Base-by-base conservation (phyloP, 2,888 invertebrate genomes). In the Malthinus flaveolus region DNA sequence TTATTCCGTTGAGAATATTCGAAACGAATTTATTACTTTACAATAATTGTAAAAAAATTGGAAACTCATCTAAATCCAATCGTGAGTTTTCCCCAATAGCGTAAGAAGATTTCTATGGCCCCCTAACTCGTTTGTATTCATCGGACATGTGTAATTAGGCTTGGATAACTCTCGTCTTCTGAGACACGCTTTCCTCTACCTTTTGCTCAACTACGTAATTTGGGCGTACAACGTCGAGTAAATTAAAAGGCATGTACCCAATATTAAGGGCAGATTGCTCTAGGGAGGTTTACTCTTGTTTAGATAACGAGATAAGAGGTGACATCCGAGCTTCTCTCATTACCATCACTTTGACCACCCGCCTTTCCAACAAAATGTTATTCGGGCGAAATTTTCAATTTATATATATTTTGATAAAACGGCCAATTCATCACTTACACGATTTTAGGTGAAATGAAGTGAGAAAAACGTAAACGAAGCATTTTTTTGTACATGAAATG, bases 271-370 rank as follows among this genome's bases (percentile, higher is more conserved):
- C 49, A 49, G 56, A 74, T 73, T 73, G 71, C 73, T 70, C 71
- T 35, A 66, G 67, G 73, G 74, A 68, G 66, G 66, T 66, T 59
- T 53, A 61, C 66, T 64, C 68, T 73, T 70, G 70, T 73, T 74
- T 70, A 67, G 69, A 67, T 74, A 74, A 74, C 71, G 69, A 71
- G 70, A 64, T 62, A 66, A 67, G 68, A 71, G 67, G 68, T 68
- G 71, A 70, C 72, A 71, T 64, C 63, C 62, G 70, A 68, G 36
- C 49, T 23, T 33, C 49, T 23, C 23, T 58, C 45, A 49, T 58
- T 58, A 58, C 33, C 42, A 9, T 49, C n/a, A 44, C 47, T 51
- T 32, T 51, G 57, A 52, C 47, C 47, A 47, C 12, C 13, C 1
- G 15, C 23, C 15, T 45, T 31, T 45, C 31, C 32, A n/a, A 23